Conservation (phyloP, 2,797 vertebrate genomes). For the Etheostoma nigrum region DNA sequence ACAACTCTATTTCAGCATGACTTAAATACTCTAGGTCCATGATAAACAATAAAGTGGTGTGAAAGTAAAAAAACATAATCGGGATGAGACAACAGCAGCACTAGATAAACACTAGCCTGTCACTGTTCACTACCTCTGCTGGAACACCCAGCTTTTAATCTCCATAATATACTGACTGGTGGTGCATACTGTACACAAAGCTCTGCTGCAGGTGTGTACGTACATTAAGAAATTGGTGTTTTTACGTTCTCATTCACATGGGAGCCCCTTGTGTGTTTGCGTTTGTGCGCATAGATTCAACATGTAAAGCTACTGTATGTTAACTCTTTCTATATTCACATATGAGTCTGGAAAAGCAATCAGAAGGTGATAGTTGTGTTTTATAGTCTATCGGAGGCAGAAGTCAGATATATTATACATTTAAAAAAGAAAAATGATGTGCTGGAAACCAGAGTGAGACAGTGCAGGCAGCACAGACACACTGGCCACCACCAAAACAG, state of each 20-base stretch:
- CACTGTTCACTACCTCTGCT: not conserved
- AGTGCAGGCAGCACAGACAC: not conserved
- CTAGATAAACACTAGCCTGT: constrained; percentile 27
- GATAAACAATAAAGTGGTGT: constrained; percentile 12
- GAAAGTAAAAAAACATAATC: constrained; percentile 8
- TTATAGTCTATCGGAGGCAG: constrained; percentile 7
- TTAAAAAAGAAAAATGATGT: constrained; percentile 1
- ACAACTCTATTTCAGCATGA: constrained; percentile 8
- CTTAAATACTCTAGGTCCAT: constrained; percentile 7
- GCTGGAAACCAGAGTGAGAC: constrained; percentile 12
- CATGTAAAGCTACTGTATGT: not conserved
- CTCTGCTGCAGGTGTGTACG: not conserved
- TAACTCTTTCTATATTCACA: constrained; percentile 1
- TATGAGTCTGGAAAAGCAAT: constrained; percentile 38
- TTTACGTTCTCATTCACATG: not conserved
- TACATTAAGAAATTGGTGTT: not conserved
- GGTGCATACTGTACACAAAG: constrained; percentile 8
- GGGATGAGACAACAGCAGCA: constrained; percentile 3
- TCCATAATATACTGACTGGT: constrained; percentile 15
- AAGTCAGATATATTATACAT: constrained; percentile 30
- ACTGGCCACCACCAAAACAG: not conserved
- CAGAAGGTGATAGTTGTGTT: constrained; percentile 41
- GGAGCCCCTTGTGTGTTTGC: not conserved
- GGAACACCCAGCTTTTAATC: constrained; percentile 31
- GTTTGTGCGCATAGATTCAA: not conserved